Evolutionary conservation across 2,888 invertebrate genomes (phyloP).

Genomic region (Slavum lentiscoides): DNA sequence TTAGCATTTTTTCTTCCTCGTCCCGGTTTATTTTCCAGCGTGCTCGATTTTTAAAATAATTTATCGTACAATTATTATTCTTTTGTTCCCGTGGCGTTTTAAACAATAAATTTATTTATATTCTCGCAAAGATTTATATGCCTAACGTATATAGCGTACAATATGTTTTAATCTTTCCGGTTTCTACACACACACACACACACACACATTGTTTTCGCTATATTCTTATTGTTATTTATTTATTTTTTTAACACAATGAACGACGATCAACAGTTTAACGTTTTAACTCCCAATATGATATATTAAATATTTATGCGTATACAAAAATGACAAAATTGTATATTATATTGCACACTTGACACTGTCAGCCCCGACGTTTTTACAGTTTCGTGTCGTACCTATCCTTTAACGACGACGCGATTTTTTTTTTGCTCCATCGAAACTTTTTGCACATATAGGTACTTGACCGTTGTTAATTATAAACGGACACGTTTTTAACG

Average conservation of each 20-base stretch:
- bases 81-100: constrained; percentile 14
- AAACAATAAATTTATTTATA: constrained; percentile 19
- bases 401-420: constrained; percentile 33
- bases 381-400: constrained; percentile 19
- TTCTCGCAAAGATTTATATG: neutral
- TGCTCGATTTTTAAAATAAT: constrained; percentile 34
- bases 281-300: constrained; percentile 11
- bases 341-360: constrained; percentile 27
- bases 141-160: neutral
- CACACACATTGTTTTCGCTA: constrained; percentile 26
- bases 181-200: neutral
- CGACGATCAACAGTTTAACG: constrained; percentile 43
- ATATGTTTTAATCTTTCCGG: constrained; percentile 29
- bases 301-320: neutral
- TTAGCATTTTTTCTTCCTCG: neutral
- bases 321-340: neutral
- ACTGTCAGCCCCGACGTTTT: constrained; percentile 33
- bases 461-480: constrained; percentile 33
- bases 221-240: constrained; percentile 33
- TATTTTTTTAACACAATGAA: constrained; percentile 14
- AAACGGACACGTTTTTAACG: constrained; percentile 31
- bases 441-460: constrained; percentile 25
- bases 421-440: constrained; percentile 34
- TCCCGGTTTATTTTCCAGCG: neutral
- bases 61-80: constrained; percentile 32